These are phyloP conservation scores for Nineta flava DNA, from an alignment of 2,888 invertebrate genomes.

Conservation along the genomic window DNA sequence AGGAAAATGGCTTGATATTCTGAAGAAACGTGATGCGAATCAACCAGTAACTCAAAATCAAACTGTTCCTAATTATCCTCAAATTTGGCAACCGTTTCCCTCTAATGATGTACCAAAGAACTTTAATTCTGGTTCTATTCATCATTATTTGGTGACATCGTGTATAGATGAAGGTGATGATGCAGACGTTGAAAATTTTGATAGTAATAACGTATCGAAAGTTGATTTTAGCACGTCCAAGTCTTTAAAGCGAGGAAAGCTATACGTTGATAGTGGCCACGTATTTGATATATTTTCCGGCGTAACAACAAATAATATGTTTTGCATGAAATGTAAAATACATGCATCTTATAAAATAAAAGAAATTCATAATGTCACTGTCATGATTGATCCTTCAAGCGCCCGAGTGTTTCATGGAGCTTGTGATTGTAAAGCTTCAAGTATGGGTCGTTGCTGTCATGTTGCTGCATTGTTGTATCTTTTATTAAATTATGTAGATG, in stretches of 20 bases:
- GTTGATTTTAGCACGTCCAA: conserved; percentile 10
- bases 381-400: conserved; percentile 8
- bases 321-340: no score
- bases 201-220: conserved; percentile 2
- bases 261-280: conserved; percentile 10
- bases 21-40: conserved; percentile 1
- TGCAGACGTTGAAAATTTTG: conserved; percentile 4
- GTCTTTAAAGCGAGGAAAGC: conserved; percentile 10
- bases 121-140: no score
- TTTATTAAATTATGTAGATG: conserved; percentile 9
- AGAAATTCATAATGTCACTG: conserved; percentile 7
- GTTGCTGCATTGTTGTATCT: conserved; percentile 11
- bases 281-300: conserved; percentile 8
- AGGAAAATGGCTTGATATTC: conserved; percentile 8
- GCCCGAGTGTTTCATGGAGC: conserved; percentile 5
- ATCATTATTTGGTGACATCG: no score
- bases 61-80: conserved; percentile 3
- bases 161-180: no score
- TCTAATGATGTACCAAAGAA: no score
- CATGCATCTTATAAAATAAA: conserved; percentile 9
- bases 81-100: conserved; percentile 10
- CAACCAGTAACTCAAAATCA: conserved; percentile 3
- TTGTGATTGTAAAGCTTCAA: no score
- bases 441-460: conserved; percentile 5
- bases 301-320: conserved; percentile 6